Conservation (phyloP, 1,140 invertebrate genomes). For the Nixonia krombeini region DNA sequence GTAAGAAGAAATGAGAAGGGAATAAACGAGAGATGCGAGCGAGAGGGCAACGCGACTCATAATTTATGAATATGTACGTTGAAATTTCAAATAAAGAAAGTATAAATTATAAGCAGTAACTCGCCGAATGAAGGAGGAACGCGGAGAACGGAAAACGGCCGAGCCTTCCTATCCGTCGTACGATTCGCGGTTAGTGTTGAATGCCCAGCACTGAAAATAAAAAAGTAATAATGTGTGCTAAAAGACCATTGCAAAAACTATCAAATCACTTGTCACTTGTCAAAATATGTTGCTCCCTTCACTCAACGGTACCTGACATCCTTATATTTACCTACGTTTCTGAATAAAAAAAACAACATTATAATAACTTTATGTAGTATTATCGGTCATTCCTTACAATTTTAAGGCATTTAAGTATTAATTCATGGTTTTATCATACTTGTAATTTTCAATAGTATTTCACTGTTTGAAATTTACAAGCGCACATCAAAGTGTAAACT, state of each 20-base stretch:
- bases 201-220: background rate
- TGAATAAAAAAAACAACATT: too few species aligned
- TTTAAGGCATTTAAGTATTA: too few species aligned
- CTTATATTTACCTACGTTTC: too few species aligned
- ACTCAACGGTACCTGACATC: too few species aligned
- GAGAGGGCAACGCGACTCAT: constrained; percentile 18
- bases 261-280: background rate
- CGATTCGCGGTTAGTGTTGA: constrained; percentile 23
- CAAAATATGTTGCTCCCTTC: background rate
- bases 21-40: constrained; percentile 35
- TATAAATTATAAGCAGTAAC: constrained; percentile 31
- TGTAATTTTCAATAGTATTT: too few species aligned
- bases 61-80: constrained; percentile 40
- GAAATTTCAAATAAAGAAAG: constrained; percentile 41
- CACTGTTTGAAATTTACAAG: too few species aligned
- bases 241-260: background rate
- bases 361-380: too few species aligned
- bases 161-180: constrained; percentile 12
- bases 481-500: too few species aligned
- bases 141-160: constrained; percentile 4
- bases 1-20: constrained; percentile 12
- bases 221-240: constrained; percentile 14
- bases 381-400: too few species aligned
- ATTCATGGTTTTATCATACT: too few species aligned
- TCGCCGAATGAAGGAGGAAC: constrained; percentile 14